phyloP scores from a whole-genome alignment of 2,797 vertebrate genomes.

The Emydoidea blandingii region DNA sequence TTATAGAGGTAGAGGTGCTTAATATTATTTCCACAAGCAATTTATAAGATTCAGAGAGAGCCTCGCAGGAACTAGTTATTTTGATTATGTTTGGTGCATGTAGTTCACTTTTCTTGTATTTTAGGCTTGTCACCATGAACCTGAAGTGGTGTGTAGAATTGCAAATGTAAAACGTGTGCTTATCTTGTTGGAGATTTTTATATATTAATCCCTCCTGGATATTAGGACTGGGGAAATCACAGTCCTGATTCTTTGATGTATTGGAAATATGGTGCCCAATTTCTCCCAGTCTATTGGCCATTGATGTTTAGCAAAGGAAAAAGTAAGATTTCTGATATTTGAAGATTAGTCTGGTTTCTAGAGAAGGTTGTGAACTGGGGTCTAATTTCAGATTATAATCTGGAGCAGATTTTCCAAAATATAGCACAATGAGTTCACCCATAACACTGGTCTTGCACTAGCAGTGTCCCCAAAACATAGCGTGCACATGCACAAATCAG shows the following conservation, averaged over 20 bases:
- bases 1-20: slow-evolving; percentile 32
- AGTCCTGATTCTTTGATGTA: neutral
- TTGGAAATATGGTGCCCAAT: slow-evolving; percentile 28
- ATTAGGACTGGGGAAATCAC: neutral
- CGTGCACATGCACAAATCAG: neutral
- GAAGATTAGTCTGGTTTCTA: slow-evolving; percentile 37
- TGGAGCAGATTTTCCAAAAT: neutral
- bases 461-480: neutral
- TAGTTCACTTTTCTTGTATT: slow-evolving; percentile 8
- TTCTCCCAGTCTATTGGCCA: slow-evolving; percentile 12
- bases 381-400: neutral
- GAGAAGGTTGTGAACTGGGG: slow-evolving; percentile 3
- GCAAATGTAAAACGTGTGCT: neutral
- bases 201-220: neutral
- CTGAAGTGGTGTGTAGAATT: neutral
- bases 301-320: slow-evolving; percentile 63
- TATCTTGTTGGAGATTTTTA: neutral
- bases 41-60: slow-evolving; percentile 7
- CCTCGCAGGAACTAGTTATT: slow-evolving; percentile 30
- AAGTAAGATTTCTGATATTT: slow-evolving; percentile 65
- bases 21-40: slow-evolving; percentile 31
- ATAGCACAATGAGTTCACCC: neutral
- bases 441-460: neutral
- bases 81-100: slow-evolving; percentile 19
- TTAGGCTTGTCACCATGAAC: slow-evolving; percentile 19